Evolutionary conservation across 2,113 vertebrate genomes (phyloP), one percentile per base, ranked within the genome.

Genomic region (Taxidea taxus): DNA sequence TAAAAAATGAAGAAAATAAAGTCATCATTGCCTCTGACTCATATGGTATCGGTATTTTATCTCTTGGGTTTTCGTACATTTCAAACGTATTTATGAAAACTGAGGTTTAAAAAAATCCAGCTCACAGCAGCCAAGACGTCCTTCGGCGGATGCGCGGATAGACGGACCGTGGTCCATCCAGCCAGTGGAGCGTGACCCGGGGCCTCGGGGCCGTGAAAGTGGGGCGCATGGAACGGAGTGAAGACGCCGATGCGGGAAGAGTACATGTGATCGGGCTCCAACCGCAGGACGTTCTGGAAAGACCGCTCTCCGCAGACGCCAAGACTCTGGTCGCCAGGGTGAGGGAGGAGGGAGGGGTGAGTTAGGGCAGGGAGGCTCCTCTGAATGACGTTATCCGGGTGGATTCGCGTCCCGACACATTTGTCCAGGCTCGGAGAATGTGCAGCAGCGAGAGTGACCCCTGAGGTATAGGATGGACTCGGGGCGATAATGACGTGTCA

Each of bases 211-310:
- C 25, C 20, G 0, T 2, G 60, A 7, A 18, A 34, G 18, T 21
- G 2, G 27, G 8, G 2, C 1, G 21, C 29, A 1, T 0, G 0
- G 39, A 1, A 18, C 60, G 0, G 2, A 42, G n/a, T 0, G 47
- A 25, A 44, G 72, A 44, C 34, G 60, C 29, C 3, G 1, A 1
- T 15, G 47, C 7, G 31, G 29, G 56, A 27, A 56, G 37, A 4
- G 58, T 15, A 2, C 58, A 0, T 2, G 64, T 3, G 6, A 10
- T 9, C 1, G 0, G 84, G 6, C 27, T 70, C 23, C 74, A 31
- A 14, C 49, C 29, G 0, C 0, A 6, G 1, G 84, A 37, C 31
- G 5, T 25, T 51, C 60, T 16, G 47, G 39, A 87, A 80, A 31
- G 37, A 8, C 23, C 14, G 13, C 42, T 4, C 37, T 31, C 0